Evolutionary conservation across 2,113 vertebrate species (phyloP).

Genomic region (Ceyx cyanopectus): DNA sequence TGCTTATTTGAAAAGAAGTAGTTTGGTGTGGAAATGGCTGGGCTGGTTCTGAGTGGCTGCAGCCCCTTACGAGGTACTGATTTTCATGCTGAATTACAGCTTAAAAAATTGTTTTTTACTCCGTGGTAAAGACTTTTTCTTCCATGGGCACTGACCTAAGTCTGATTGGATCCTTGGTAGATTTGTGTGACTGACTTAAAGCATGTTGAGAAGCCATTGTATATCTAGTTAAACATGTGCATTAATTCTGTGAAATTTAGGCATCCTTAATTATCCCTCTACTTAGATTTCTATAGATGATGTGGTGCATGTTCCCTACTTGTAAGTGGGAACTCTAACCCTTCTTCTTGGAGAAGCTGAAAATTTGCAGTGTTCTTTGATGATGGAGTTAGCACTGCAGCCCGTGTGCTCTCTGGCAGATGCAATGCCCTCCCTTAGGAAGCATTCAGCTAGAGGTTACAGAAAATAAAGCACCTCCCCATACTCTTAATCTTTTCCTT

Average conservation of each 20-base stretch:
- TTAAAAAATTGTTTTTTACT: background rate
- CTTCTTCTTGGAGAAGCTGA: background rate
- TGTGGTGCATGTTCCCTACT: background rate
- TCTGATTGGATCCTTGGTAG: background rate
- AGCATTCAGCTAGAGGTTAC: background rate
- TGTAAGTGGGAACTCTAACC: background rate
- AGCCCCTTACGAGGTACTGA: rapidly evolving
- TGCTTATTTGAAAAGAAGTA: background rate
- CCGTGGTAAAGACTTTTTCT: background rate
- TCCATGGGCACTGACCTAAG: background rate
- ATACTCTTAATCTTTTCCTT: background rate
- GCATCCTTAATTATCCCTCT: background rate
- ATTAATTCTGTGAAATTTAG: background rate
- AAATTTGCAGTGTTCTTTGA: background rate
- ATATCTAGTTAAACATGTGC: background rate
- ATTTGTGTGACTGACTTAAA: background rate
- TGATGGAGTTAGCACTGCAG: background rate
- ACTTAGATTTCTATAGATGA: background rate
- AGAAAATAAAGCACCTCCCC: background rate
- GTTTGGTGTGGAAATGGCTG: background rate
- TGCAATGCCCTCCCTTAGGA: background rate
- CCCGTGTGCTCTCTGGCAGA: background rate
- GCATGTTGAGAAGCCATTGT: background rate
- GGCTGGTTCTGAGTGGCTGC: background rate
- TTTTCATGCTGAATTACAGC: background rate